Conservation (phyloP, 2,113 vertebrate genomes). For the Megaceryle torquata region DNA sequence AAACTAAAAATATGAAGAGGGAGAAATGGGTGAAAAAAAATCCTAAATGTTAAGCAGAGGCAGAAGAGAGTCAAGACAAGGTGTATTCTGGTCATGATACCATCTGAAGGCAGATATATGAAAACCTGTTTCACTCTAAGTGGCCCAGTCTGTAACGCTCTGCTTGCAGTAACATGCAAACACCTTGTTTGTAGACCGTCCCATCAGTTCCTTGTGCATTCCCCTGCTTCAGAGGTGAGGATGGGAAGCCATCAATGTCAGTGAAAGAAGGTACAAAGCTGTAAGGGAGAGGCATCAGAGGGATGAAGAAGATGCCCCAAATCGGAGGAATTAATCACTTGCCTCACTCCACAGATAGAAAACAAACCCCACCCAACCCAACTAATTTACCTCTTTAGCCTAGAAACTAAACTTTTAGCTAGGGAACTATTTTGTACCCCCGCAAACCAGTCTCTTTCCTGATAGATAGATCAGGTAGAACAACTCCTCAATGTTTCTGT, state of each 20-base stretch:
- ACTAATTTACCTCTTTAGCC: background rate
- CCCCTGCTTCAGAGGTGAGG: background rate
- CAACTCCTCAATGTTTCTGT: rapidly evolving
- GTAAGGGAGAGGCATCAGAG: background rate
- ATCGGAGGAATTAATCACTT: background rate
- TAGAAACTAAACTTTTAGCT: background rate
- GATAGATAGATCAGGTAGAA: background rate
- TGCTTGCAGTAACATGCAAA: background rate
- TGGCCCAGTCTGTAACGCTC: too few relatives aligned
- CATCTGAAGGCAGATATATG: background rate
- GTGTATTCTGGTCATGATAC: background rate
- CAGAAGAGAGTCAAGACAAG: background rate
- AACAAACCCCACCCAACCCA: background rate
- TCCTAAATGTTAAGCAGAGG: background rate
- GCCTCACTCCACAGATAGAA: rapidly evolving
- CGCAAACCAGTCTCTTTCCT: background rate
- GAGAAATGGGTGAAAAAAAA: background rate
- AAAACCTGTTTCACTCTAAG: background rate
- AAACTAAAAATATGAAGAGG: background rate
- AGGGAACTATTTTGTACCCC: background rate
- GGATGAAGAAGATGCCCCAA: background rate
- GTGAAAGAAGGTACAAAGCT: rapidly evolving
- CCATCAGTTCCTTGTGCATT: background rate
- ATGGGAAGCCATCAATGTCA: background rate
- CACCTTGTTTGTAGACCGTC: background rate